These are phyloP conservation scores for Axis porcinus DNA, from an alignment of 2,113 vertebrate species.

Conservation along the genomic window DNA sequence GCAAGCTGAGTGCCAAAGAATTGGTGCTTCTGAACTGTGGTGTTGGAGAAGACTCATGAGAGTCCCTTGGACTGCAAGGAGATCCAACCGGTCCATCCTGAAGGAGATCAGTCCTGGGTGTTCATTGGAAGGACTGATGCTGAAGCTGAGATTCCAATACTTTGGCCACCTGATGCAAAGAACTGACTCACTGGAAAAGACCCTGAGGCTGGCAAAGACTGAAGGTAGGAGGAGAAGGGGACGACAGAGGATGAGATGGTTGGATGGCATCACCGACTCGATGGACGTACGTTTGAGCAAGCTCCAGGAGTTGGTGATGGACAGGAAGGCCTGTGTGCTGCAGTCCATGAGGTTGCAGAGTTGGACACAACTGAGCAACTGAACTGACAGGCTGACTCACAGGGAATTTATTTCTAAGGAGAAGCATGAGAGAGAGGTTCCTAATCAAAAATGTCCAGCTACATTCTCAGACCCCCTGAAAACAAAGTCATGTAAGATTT, in stretches of 20 bases:
- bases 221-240: not conserved
- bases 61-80: not conserved
- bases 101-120: not conserved
- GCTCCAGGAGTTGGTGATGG: not conserved
- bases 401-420: not conserved
- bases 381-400: not conserved
- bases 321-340: not conserved
- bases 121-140: not conserved
- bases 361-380: not conserved
- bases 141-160: not conserved
- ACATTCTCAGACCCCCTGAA: not conserved
- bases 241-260: not conserved
- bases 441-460: not conserved
- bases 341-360: not conserved
- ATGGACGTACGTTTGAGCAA: not conserved
- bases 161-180: not conserved
- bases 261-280: not conserved
- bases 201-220: not conserved
- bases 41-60: not conserved
- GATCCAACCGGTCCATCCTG: not conserved
- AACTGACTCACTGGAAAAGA: not conserved
- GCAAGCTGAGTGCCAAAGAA: not conserved
- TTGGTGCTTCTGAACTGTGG: not conserved
- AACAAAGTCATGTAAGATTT: not conserved
- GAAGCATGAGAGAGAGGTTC: not conserved